A percentile compares a stretch with the other conserved stretches of the same genome.
Conservation (phyloP, 2,888 invertebrate species). For the Cosmia trapezina region DNA sequence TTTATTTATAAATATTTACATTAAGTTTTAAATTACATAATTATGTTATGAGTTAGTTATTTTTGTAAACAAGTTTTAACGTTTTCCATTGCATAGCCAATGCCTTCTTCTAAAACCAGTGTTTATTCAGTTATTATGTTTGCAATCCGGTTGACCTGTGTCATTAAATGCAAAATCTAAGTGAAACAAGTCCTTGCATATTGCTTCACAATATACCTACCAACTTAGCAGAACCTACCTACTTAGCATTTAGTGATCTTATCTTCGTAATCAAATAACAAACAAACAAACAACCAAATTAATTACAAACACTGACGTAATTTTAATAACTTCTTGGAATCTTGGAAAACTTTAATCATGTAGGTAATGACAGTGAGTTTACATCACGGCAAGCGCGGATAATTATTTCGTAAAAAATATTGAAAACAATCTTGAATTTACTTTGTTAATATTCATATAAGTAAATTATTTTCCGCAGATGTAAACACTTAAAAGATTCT, state of each 20-base stretch:
- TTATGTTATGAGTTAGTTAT: neutral
- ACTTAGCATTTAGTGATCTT: neutral
- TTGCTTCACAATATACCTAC: neutral
- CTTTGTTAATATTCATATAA: neutral
- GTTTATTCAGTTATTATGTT: neutral
- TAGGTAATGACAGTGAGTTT: neutral
- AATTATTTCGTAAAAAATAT: neutral
- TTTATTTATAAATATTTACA: neutral
- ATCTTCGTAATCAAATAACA: neutral
- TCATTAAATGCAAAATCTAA: conserved; percentile 26
- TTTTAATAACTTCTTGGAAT: neutral
- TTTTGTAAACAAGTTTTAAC: neutral
- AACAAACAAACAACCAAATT: neutral
- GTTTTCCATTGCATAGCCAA: neutral
- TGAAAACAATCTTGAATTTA: neutral
- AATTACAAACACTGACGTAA: neutral
- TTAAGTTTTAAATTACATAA: neutral
- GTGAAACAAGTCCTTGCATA: conserved; percentile 23
- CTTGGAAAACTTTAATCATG: neutral
- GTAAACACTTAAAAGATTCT: neutral
- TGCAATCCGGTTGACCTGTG: conserved; percentile 13
- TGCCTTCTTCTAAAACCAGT: neutral
- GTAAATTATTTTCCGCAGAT: neutral
- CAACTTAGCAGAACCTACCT: neutral
- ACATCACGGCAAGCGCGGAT: no score